Conservation (phyloP, 1,140 invertebrate genomes). For the Eumaeus atala region DNA sequence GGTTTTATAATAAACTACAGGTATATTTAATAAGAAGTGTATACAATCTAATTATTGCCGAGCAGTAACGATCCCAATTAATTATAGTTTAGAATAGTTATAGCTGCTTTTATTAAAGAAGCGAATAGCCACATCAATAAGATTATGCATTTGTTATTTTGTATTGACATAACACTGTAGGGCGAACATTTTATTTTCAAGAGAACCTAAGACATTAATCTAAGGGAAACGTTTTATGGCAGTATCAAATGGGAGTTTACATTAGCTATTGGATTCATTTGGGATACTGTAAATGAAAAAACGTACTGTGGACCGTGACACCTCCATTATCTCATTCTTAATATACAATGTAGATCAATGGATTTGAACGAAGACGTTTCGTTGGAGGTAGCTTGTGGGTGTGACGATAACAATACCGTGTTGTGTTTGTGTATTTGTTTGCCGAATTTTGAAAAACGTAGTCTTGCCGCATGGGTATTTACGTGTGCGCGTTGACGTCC, state of each 20-base stretch:
- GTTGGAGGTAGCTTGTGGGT: constrained; percentile 41
- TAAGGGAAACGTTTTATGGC: constrained; percentile 62
- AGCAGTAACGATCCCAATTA: too few species aligned
- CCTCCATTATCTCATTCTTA: constrained; percentile 29
- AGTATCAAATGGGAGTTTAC: constrained; percentile 56
- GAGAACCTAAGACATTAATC: constrained; percentile 56
- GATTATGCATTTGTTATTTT: constrained; percentile 8
- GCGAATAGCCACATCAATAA: constrained; percentile 15
- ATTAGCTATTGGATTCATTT: constrained; percentile 63
- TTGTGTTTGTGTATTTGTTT: constrained; percentile 30
- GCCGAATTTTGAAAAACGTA: constrained; percentile 24
- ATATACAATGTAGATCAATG: constrained; percentile 51
- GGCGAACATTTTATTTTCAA: constrained; percentile 53
- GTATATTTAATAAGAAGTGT: too few species aligned
- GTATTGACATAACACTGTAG: constrained; percentile 46
- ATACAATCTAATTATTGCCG: too few species aligned
- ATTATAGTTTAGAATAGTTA: too few species aligned
- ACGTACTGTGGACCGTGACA: constrained; percentile 46
- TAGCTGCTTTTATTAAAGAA: too few species aligned
- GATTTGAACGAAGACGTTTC: constrained; percentile 54
- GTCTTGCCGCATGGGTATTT: too few species aligned
- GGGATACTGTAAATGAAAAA: constrained; percentile 66
- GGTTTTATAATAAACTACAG: too few species aligned
- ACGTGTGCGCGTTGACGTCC: too few species aligned
- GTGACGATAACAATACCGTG: constrained; percentile 30